phyloP scores from a whole-genome alignment of 2,888 invertebrate species.

The Agrochola litura region DNA sequence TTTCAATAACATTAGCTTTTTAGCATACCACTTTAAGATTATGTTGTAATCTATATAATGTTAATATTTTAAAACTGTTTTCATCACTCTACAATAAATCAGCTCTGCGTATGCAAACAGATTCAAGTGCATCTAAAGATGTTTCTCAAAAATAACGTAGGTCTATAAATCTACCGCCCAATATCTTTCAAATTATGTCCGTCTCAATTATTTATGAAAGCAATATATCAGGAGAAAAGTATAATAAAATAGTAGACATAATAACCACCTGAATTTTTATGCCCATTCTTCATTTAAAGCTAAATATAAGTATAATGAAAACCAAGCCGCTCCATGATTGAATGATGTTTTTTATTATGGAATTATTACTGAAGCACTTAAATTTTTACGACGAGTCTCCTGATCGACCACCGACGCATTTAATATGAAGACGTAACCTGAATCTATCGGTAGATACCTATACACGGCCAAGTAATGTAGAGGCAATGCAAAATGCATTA shows the following conservation, averaged over 20 bases:
- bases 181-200: constrained; percentile 26
- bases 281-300: constrained; percentile 70
- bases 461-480: constrained; percentile 2
- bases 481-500: not conserved
- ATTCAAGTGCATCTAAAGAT: constrained; percentile 17
- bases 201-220: constrained; percentile 37
- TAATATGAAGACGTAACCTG: constrained; percentile 60
- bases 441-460: constrained; percentile 28
- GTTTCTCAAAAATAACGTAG: constrained; percentile 1
- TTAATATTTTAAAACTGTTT: constrained; percentile 21
- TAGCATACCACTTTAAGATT: constrained; percentile 5
- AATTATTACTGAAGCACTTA: constrained; percentile 76
- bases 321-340: constrained; percentile 71
- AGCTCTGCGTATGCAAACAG: not conserved
- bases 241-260: constrained; percentile 52
- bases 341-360: constrained; percentile 75
- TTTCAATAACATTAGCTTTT: constrained; percentile 8
- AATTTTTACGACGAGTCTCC: constrained; percentile 73
- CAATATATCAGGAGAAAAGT: constrained; percentile 40
- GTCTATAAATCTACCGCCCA: constrained; percentile 37
- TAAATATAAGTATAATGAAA: constrained; percentile 71
- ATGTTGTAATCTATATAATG: not conserved
- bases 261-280: constrained; percentile 58
- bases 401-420: constrained; percentile 73
- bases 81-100: constrained; percentile 26